phyloP scores from a whole-genome alignment of 2,888 invertebrate species.

The Sesia apiformis region DNA sequence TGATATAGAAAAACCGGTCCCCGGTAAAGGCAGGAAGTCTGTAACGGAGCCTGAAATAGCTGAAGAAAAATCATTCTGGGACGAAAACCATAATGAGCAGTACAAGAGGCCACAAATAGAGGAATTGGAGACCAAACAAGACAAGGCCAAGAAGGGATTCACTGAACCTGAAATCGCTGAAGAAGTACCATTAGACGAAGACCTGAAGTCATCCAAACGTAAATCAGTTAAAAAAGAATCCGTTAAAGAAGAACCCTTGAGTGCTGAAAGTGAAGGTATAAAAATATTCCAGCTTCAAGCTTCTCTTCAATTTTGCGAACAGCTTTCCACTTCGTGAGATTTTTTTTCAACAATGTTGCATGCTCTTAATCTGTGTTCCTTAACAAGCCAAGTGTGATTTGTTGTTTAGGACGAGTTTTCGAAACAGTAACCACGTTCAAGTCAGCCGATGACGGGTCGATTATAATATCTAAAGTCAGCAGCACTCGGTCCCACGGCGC shows the following conservation, averaged over 20 bases:
- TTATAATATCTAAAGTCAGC: slow-evolving; percentile 73
- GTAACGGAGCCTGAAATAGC: slow-evolving; percentile 36
- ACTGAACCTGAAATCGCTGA: slow-evolving; percentile 51
- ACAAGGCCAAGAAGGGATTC: slow-evolving; percentile 36
- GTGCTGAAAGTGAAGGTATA: slow-evolving; percentile 71
- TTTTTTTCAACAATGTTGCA: slow-evolving; percentile 46
- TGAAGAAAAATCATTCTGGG: slow-evolving; percentile 54
- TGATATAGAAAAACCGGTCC: slow-evolving; percentile 29
- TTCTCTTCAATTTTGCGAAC: slow-evolving; percentile 46
- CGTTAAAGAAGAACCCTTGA: slow-evolving; percentile 54
- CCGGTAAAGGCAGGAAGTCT: slow-evolving; percentile 32
- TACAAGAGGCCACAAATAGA: slow-evolving; percentile 36
- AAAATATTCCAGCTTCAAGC: slow-evolving; percentile 50
- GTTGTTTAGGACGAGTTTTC: slow-evolving; percentile 72
- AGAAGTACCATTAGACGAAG: slow-evolving; percentile 48
- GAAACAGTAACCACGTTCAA: slow-evolving; percentile 73
- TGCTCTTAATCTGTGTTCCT: slow-evolving; percentile 59
- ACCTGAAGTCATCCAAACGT: slow-evolving; percentile 48
- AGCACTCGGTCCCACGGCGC: slow-evolving; percentile 77
- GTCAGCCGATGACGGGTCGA: slow-evolving; percentile 60
- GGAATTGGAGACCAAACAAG: slow-evolving; percentile 35
- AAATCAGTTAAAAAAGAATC: slow-evolving; percentile 60
- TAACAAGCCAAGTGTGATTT: slow-evolving; percentile 68
- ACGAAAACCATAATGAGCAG: slow-evolving; percentile 52
- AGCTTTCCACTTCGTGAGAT: slow-evolving; percentile 30